Base-by-base conservation (phyloP, 2,888 invertebrate species). In the Pheosia gnoma region DNA sequence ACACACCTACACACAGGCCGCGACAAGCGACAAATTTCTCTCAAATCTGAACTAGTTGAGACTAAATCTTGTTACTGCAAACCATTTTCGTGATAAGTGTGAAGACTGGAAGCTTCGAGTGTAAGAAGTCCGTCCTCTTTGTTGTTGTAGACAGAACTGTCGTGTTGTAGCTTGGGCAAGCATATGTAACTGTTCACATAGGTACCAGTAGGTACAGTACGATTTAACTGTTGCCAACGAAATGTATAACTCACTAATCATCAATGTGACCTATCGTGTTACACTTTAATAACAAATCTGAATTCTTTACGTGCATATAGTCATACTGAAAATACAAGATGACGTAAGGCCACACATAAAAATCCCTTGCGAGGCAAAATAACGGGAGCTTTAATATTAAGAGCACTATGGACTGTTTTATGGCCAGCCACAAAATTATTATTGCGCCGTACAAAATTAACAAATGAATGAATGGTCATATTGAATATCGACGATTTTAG, bases 401-500 rank as follows among this genome's bases (percentile, higher is more conserved):
- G 81, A 82, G 78, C 81, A 82, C 80, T 84, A 78, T 71, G 81
- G 76, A 80, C 77, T 62, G 79, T 86, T 90, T 90, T 88, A 90
- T 82, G 79, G 78, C 82, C 74, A 79, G 78, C 86, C 85, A 75
- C 84, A 90, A 90, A 91, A 91, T 85, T 39, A 84, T 87, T 83
- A 86, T 80, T 82, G 82, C 80, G 74, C 78, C 76, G 83, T 81
- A 86, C 88, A 84, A 87, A 90, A 91, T 91, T 89, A 91, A 90
- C 90, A 89, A 91, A 91, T 90, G 89, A 89, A 90, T 82, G 85
- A 81, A 77, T 84, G 77, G 83, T 84, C 87, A 90, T 25, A 25
- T 87, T 91, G 88, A 90, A 87, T 79, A 77, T 73, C 76, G 79
- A 86, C 87, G 87, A 86, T 87, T 89, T 90, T 84, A 88, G 86